Percentiles rank a stretch among this genome's conserved stretches.
Conservation (phyloP, 2,888 invertebrate genomes). For the Scotopteryx bipunctaria region DNA sequence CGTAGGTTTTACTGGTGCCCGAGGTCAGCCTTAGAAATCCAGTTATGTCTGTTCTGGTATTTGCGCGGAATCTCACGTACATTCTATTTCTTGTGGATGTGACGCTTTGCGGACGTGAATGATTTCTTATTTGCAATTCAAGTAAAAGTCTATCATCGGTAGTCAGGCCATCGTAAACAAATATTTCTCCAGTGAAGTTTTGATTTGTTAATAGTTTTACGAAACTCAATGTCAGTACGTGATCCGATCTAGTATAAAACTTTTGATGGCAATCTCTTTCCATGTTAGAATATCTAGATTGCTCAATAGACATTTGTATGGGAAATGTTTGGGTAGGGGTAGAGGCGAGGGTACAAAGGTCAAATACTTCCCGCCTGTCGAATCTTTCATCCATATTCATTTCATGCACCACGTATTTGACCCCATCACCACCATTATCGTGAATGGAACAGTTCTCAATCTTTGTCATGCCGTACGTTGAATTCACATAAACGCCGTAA, state of each 20-base stretch:
- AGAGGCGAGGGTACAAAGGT: constrained; percentile 93
- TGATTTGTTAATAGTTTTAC: constrained; percentile 90
- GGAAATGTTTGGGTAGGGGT: constrained; percentile 94
- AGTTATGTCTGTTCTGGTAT: constrained; percentile 87
- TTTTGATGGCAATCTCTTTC: constrained; percentile 90
- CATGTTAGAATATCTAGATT: constrained; percentile 88
- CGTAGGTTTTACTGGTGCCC: constrained; percentile 90
- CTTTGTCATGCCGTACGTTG: constrained; percentile 91
- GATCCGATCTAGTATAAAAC: constrained; percentile 90
- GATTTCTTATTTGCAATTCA: constrained; percentile 89
- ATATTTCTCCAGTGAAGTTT: constrained; percentile 89
- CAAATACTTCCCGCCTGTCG: constrained; percentile 90
- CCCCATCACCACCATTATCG: constrained; percentile 95
- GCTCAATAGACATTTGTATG: constrained; percentile 91
- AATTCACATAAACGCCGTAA: constrained; percentile 94
- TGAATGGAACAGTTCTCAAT: constrained; percentile 90
- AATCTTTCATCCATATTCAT: constrained; percentile 88
- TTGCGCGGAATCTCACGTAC: constrained; percentile 90
- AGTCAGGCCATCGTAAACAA: constrained; percentile 91
- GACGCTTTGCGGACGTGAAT: constrained; percentile 94
- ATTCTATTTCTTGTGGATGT: constrained; percentile 92
- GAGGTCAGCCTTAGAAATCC: constrained; percentile 92
- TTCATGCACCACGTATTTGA: constrained; percentile 93
- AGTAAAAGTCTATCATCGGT: constrained; percentile 87
- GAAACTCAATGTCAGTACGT: constrained; percentile 93